These are phyloP conservation scores for Caenorhabditis tropicalis DNA, from an alignment of 1,140 invertebrate genomes.

Conservation along the genomic window DNA sequence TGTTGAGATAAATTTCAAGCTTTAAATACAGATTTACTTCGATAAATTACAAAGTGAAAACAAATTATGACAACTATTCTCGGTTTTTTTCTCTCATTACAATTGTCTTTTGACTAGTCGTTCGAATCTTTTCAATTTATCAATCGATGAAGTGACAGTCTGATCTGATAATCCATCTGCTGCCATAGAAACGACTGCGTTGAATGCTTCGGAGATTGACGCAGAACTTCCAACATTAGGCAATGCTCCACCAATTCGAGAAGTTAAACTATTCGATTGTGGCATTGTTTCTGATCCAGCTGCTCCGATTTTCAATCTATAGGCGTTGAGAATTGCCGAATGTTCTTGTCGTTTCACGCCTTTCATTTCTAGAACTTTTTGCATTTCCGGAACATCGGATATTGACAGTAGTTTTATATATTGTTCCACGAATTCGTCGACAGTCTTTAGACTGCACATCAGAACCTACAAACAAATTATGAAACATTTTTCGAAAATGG, in stretches of 20 bases:
- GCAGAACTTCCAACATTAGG: slow-evolving; percentile 16
- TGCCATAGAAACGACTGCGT: slow-evolving; percentile 63
- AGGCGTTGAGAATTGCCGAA: slow-evolving; percentile 61
- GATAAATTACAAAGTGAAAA: background rate
- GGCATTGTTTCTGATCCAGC: background rate
- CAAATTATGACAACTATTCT: too few relatives aligned
- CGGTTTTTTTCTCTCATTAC: background rate
- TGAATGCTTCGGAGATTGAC: slow-evolving; percentile 38
- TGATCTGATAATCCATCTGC: slow-evolving; percentile 66
- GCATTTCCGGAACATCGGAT: slow-evolving; percentile 86
- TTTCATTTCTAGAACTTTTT: slow-evolving; percentile 96
- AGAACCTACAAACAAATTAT: slow-evolving; percentile 79
- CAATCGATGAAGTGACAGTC: slow-evolving; percentile 40
- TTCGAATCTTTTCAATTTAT: slow-evolving; percentile 66
- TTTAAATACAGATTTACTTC: background rate
- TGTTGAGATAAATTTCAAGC: too few relatives aligned
- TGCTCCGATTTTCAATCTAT: slow-evolving; percentile 51
- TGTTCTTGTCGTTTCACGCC: slow-evolving; percentile 73
- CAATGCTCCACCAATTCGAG: slow-evolving; percentile 2
- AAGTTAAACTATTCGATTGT: slow-evolving; percentile 52
- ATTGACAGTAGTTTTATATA: slow-evolving; percentile 89
- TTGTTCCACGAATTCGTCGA: slow-evolving; percentile 84
- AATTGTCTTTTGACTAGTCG: slow-evolving; percentile 68
- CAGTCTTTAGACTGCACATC: slow-evolving; percentile 87
- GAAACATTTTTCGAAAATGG: background rate